phyloP scores from a whole-genome alignment of 2,113 vertebrate species.

The Columba livia region DNA sequence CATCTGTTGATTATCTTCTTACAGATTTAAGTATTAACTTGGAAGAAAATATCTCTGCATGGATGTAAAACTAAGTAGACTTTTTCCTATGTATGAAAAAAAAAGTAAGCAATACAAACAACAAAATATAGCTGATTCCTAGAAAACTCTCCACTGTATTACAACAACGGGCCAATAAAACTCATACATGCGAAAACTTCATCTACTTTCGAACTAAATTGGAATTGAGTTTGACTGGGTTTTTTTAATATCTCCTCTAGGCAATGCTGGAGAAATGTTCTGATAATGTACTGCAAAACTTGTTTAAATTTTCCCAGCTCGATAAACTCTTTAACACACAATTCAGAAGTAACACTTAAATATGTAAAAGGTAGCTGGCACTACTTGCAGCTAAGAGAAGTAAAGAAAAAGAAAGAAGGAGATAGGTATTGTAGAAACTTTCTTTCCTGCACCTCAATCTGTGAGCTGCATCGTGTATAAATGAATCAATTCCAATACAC shows the following conservation, averaged over 20 bases:
- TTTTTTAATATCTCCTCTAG: conserved; percentile 8
- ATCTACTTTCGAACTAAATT: background rate
- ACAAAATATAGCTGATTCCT: background rate
- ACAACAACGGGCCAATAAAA: background rate
- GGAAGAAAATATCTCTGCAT: background rate
- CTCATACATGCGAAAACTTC: background rate
- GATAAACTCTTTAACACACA: background rate
- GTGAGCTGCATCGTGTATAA: background rate
- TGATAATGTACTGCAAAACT: background rate
- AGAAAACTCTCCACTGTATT: background rate
- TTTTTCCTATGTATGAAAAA: background rate
- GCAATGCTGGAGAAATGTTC: background rate
- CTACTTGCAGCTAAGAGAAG: background rate
- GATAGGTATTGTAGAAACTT: background rate
- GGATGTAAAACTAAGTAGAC: background rate
- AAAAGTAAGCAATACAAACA: background rate
- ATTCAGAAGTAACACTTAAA: background rate
- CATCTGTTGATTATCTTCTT: background rate
- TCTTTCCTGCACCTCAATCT: background rate
- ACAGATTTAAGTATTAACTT: background rate
- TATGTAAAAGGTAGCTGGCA: background rate
- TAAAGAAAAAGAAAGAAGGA: background rate
- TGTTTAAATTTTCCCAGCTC: background rate
- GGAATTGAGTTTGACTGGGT: background rate
- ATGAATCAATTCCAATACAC: background rate